phyloP scores from a whole-genome alignment of 1,140 invertebrate species.

The Cydia fagiglandana region DNA sequence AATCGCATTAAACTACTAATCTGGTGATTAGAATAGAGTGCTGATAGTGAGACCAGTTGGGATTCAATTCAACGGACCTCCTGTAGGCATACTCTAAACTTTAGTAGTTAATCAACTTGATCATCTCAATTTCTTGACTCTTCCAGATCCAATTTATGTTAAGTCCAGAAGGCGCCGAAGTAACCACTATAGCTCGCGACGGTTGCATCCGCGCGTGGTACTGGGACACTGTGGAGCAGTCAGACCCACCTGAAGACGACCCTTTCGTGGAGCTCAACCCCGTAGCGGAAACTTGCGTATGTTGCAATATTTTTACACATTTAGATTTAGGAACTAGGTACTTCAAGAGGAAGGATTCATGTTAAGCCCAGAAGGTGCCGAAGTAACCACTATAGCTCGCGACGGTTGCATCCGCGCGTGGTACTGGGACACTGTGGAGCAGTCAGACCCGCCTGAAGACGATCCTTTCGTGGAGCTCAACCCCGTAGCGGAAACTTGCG shows the following conservation, averaged over 20 bases:
- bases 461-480: conserved; percentile 89
- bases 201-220: conserved; percentile 92
- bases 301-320: conserved; percentile 23
- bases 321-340: no score
- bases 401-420: conserved; percentile 92
- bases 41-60: no score
- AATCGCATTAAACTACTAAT: no score
- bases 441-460: conserved; percentile 88
- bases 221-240: conserved; percentile 91
- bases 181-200: conserved; percentile 86
- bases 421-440: conserved; percentile 93
- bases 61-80: no score
- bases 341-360: conserved; percentile 52
- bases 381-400: conserved; percentile 83
- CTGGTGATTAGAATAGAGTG: no score
- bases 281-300: conserved; percentile 83
- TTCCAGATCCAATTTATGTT: conserved; percentile 70
- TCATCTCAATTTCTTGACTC: not conserved
- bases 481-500: conserved; percentile 86
- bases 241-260: conserved; percentile 88
- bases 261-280: conserved; percentile 91
- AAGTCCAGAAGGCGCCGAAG: conserved; percentile 72
- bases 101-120: not conserved
- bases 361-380: conserved; percentile 67
- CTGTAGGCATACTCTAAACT: no score